Evolutionary conservation across 2,797 vertebrate genomes (phyloP).

Genomic region (Alcedo atthis): DNA sequence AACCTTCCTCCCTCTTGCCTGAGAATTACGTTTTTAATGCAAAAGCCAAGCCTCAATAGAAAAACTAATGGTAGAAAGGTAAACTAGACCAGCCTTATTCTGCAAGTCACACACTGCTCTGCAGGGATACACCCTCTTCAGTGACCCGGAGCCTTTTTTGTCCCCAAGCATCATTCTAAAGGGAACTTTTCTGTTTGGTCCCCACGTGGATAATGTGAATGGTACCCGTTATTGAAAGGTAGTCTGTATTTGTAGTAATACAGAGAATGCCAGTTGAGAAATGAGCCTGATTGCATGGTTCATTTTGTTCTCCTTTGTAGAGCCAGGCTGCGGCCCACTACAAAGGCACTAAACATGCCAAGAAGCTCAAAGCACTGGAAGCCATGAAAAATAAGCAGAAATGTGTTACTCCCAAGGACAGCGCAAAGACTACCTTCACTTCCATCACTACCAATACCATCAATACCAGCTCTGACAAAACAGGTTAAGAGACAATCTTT

Average conservation of each 20-base stretch:
- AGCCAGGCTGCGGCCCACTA: slow-evolving; percentile 98
- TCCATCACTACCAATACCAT: slow-evolving; percentile 84
- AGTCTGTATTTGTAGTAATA: slow-evolving; percentile 84
- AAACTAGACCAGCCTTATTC: background rate
- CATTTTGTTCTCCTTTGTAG: slow-evolving; percentile 90
- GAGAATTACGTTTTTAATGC: background rate
- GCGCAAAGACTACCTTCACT: slow-evolving; percentile 87
- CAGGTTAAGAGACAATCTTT: slow-evolving; percentile 88
- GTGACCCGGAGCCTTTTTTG: background rate
- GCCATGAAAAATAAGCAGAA: slow-evolving; percentile 95
- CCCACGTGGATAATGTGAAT: slow-evolving; percentile 40
- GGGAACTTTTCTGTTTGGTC: slow-evolving; percentile 28
- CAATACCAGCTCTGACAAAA: slow-evolving; percentile 86
- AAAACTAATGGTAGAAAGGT: background rate
- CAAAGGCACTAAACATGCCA: slow-evolving; percentile 99
- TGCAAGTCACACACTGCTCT: background rate
- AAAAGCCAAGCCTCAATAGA: background rate
- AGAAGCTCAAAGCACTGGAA: slow-evolving; percentile 98
- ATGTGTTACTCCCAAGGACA: slow-evolving; percentile 86
- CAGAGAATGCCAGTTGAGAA: slow-evolving; percentile 83
- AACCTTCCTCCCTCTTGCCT: background rate
- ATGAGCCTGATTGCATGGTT: slow-evolving; percentile 86
- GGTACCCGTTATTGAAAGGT: slow-evolving; percentile 84
- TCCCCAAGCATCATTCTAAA: slow-evolving; percentile 70
- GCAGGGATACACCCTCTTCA: background rate